phyloP scores from a whole-genome alignment of 2,113 vertebrate species.

The Ahaetulla prasina region DNA sequence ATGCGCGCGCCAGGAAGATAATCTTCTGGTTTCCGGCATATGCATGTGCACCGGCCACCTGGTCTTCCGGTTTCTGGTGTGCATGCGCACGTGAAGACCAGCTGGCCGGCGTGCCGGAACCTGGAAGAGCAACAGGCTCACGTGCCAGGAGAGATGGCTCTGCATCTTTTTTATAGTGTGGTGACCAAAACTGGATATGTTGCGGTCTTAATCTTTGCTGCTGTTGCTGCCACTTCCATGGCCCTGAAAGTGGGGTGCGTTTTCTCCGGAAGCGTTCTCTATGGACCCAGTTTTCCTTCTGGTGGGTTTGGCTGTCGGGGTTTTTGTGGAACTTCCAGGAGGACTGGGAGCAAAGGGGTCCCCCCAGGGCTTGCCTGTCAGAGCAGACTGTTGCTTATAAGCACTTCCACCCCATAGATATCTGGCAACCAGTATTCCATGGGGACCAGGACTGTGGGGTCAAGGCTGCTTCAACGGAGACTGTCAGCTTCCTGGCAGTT shows the following conservation, averaged over 20 bases:
- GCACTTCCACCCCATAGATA: background rate
- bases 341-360: background rate
- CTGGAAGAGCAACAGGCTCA: too few species aligned
- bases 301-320: too few species aligned
- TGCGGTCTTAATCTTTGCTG: background rate
- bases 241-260: background rate
- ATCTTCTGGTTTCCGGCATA: too few species aligned
- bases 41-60: too few species aligned
- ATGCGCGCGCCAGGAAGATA: too few species aligned
- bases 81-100: too few species aligned
- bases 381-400: background rate
- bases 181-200: too few species aligned
- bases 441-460: background rate
- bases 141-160: too few species aligned
- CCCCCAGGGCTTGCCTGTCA: accelerated
- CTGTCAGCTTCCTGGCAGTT: background rate
- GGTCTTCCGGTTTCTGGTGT: too few species aligned
- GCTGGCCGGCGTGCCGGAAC: too few species aligned
- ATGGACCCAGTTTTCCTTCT: background rate
- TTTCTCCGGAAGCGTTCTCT: background rate
- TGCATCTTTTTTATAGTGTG: too few species aligned
- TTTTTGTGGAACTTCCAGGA: background rate
- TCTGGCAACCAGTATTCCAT: background rate
- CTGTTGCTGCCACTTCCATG: background rate
- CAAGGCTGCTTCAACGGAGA: background rate